phyloP scores from a whole-genome alignment of 2,888 invertebrate species.

The Eucriotettix oculatus region DNA sequence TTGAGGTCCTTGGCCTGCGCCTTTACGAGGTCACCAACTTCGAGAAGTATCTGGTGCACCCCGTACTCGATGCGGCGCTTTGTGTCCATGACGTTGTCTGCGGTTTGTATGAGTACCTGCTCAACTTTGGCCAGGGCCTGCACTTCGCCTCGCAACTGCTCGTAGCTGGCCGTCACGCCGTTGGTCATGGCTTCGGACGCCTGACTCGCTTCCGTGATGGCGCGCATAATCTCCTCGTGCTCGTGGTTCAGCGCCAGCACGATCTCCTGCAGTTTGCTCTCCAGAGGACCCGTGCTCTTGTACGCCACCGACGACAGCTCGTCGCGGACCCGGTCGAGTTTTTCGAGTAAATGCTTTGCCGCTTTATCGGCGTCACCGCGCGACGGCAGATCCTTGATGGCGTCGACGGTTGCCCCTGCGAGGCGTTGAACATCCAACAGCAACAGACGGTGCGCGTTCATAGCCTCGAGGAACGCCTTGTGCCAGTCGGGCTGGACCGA shows the following conservation, averaged over 20 bases:
- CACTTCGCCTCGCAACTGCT: slow-evolving; percentile 30
- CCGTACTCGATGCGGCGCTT: slow-evolving; percentile 74
- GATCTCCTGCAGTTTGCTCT: slow-evolving; percentile 35
- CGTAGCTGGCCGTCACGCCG: slow-evolving; percentile 36
- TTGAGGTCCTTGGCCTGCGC: slow-evolving; percentile 47
- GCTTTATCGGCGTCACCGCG: slow-evolving; percentile 23
- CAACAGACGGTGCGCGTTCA: slow-evolving; percentile 21
- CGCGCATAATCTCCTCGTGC: neutral
- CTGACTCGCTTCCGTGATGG: neutral
- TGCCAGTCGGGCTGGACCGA: slow-evolving; percentile 19
- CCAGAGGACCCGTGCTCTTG: slow-evolving; percentile 17
- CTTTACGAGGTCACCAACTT: slow-evolving; percentile 52
- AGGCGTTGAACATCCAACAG: slow-evolving; percentile 19
- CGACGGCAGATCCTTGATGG: slow-evolving; percentile 24
- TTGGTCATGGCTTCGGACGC: slow-evolving; percentile 37
- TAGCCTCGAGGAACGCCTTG: slow-evolving; percentile 20
- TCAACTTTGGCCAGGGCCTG: slow-evolving; percentile 53
- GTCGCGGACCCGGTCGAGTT: neutral
- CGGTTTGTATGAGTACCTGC: slow-evolving; percentile 61
- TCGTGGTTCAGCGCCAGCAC: slow-evolving; percentile 30
- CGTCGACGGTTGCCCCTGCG: slow-evolving; percentile 17
- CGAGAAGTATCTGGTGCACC: slow-evolving; percentile 61
- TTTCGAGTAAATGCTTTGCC: too few relatives aligned
- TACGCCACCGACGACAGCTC: neutral
- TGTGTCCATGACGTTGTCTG: slow-evolving; percentile 68